Base-by-base conservation (phyloP, 2,113 vertebrate species). In the Silurus asotus region DNA sequence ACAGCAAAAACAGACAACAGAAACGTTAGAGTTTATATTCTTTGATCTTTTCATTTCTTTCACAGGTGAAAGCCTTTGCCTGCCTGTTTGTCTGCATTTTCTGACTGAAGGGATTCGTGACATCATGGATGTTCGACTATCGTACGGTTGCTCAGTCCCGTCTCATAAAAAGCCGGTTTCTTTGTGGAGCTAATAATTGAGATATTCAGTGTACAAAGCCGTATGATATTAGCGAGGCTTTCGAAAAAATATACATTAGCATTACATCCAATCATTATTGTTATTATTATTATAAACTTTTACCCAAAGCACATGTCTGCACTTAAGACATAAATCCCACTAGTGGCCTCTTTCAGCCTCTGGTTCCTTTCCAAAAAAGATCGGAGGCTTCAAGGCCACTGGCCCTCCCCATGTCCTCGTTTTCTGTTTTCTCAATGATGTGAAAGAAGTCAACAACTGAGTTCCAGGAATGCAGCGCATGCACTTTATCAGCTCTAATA, bases 381-480 rank as follows among this genome's bases (percentile, higher is more conserved):
- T 58, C 28, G 45, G 53, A 67, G 67, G 10, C 25, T 45, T 62
- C 67, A n/a, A 87, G 77, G 82, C 72, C 77, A 85, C 8, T 64
- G 28, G 62, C 69, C 55, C 11, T 14, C 56, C n/a, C 56, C 75
- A 37, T 2, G 37, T 48, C 67, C 13, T 79, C 74, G 37, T 37
- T 84, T 88, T 89, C 87, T 80, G 89, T 56, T 65, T n/a, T 83
- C 84, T 82, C 87, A 83, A 84, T 83, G 88, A 84, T 75, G 59
- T 49, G 4, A 86, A 67, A 14, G 53, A 83, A 83, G 84, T 75
- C 67, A 48, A 70, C 72, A 79, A 89, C 82, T 62, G 51, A 86
- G 78, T 86, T 90, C 88, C 92, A 91, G 88, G 88, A 91, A 89
- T 74, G 74, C 82, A 58, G 53, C 10, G 0, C 23, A 82, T 37